phyloP scores from a whole-genome alignment of 1,140 invertebrate genomes.

The Hypsibius dujardini region DNA sequence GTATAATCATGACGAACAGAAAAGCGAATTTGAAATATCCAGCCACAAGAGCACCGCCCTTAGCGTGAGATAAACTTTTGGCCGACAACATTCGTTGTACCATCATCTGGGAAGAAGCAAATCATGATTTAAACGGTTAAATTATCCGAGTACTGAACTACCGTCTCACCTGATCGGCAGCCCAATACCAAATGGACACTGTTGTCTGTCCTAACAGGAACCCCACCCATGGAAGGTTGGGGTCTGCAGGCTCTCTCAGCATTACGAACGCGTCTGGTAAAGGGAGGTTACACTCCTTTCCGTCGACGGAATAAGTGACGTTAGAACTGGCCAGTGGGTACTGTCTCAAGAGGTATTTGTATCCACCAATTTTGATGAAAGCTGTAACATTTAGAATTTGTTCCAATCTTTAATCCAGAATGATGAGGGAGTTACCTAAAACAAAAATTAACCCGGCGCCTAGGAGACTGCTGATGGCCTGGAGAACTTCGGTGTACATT shows the following conservation, averaged over 20 bases:
- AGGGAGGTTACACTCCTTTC: conserved; percentile 22
- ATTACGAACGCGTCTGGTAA: conserved; percentile 37
- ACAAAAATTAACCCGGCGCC: conserved; percentile 40
- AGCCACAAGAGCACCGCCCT: conserved; percentile 39
- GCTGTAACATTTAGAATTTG: conserved; percentile 28
- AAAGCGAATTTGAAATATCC: conserved; percentile 41
- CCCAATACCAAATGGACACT: conserved; percentile 42
- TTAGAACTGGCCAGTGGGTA: conserved; percentile 22
- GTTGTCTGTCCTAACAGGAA: conserved; percentile 37
- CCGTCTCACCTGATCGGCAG: conserved; percentile 38
- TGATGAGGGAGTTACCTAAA: conserved; percentile 32
- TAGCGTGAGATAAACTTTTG: conserved; percentile 40
- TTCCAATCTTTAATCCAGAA: not conserved
- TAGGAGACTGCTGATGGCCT: conserved; percentile 41
- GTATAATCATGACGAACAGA: conserved; percentile 40
- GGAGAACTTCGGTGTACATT: conserved; percentile 43
- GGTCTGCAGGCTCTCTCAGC: conserved; percentile 31
- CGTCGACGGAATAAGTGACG: not conserved
- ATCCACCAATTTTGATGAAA: conserved; percentile 38
- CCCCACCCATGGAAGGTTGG: conserved; percentile 41
- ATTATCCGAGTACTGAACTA: conserved; percentile 13
- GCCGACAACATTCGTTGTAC: conserved; percentile 40
- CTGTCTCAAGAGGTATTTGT: conserved; percentile 32
- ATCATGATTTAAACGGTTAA: not conserved
- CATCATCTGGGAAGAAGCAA: conserved; percentile 34